Evolutionary conservation across 2,888 invertebrate species (phyloP).

Genomic region (Stenodera caucasica): DNA sequence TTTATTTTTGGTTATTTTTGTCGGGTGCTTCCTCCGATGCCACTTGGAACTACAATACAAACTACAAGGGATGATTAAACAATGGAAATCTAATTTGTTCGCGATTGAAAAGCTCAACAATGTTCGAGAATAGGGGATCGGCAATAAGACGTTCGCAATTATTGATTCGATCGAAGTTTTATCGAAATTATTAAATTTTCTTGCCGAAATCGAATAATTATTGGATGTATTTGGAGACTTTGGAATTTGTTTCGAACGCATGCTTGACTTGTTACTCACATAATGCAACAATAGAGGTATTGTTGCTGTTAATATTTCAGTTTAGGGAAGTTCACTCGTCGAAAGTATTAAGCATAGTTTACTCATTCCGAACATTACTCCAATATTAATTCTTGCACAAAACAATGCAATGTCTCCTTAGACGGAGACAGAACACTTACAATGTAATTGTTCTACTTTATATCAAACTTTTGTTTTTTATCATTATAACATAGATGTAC

Average conservation of each 20-base stretch:
- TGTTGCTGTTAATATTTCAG: not conserved
- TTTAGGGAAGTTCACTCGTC: not conserved
- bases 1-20: no score
- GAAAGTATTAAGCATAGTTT: not conserved
- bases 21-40: no score
- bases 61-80: constrained; percentile 10
- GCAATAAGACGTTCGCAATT: not conserved
- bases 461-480: no score
- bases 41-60: no score
- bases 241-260: no score
- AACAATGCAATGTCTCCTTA: not conserved
- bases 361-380: not conserved
- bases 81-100: constrained; percentile 15
- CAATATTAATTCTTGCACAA: not conserved
- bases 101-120: constrained; percentile 11
- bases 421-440: not conserved
- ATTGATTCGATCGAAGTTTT: constrained; percentile 1
- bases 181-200: no score
- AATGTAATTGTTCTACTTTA: not conserved
- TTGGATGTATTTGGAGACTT: no score
- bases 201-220: constrained; percentile 1
- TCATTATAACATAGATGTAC: no score
- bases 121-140: no score
- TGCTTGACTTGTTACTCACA: no score
- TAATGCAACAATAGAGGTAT: not conserved